Conservation (phyloP, 1,140 invertebrate species). For the Plodia interpunctella region DNA sequence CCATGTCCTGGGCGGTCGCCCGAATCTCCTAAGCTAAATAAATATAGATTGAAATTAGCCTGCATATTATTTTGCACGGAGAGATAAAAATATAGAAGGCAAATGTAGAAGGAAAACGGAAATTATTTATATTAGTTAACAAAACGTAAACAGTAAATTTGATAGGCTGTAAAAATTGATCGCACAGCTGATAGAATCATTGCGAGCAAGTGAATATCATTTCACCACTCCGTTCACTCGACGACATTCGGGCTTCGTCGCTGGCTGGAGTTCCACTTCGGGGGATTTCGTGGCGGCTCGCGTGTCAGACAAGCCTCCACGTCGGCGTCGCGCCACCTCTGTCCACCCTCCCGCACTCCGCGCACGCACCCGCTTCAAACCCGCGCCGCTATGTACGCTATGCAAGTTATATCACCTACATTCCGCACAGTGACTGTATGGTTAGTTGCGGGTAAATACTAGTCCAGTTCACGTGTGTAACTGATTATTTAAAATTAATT, state of each 20-base stretch:
- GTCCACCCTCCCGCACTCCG: conserved; percentile 38
- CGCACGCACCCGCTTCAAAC: conserved; percentile 26
- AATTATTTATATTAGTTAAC: no score
- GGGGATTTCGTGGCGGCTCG: conserved; percentile 49
- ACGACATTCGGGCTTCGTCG: conserved; percentile 10
- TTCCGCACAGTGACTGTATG: conserved; percentile 36
- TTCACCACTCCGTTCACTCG: not conserved
- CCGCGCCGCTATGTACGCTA: conserved; percentile 21
- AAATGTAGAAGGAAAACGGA: no score
- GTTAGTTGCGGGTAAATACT: conserved; percentile 41
- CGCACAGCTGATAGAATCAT: not conserved
- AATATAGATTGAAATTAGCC: no score
- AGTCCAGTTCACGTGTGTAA: conserved; percentile 28
- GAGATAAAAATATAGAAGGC: not conserved
- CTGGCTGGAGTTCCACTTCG: conserved; percentile 26
- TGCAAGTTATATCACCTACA: conserved; percentile 26
- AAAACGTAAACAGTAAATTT: not conserved
- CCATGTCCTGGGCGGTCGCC: no score
- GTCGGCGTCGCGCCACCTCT: conserved; percentile 71
- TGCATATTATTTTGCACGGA: no score
- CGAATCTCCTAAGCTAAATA: no score
- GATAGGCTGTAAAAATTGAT: not conserved
- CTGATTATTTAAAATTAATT: conserved; percentile 13
- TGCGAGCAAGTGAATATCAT: not conserved
- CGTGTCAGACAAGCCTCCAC: conserved; percentile 69